Conservation (phyloP, 2,113 vertebrate species). For the Chloroceryle aenea region DNA sequence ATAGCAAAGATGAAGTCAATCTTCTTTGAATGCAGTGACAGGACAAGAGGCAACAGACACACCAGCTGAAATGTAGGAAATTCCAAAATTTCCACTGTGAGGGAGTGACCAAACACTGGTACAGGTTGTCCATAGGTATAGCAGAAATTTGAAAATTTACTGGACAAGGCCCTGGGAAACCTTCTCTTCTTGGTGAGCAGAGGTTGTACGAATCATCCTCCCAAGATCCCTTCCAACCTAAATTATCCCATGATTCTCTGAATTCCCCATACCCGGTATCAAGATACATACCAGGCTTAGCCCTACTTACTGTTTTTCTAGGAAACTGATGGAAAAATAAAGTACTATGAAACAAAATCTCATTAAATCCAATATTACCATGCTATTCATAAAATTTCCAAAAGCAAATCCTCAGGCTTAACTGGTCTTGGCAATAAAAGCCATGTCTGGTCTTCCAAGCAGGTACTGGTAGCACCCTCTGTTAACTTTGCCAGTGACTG, state of each 20-base stretch:
- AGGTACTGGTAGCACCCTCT: not conserved
- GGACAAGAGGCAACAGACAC: not conserved
- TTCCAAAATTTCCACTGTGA: not conserved
- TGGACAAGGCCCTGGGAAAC: not conserved
- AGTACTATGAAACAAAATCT: not conserved
- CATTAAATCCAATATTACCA: not conserved
- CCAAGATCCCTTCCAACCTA: not conserved
- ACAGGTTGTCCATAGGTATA: not conserved
- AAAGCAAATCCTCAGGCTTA: not conserved
- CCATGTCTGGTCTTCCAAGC: not conserved
- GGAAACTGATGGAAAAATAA: not conserved
- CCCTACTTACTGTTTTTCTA: not conserved
- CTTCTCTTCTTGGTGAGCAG: not conserved
- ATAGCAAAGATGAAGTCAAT: not conserved
- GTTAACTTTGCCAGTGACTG: not conserved
- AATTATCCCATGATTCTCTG: not conserved
- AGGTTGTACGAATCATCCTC: not conserved
- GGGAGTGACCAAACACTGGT: not conserved
- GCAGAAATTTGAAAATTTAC: not conserved
- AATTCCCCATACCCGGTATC: not conserved
- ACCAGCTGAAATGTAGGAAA: not conserved
- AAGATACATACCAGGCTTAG: not conserved
- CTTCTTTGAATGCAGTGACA: not conserved
- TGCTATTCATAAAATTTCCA: not conserved
- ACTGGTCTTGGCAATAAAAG: not conserved